Evolutionary conservation across 2,888 invertebrate species (phyloP).

Genomic region (Leucania comma): DNA sequence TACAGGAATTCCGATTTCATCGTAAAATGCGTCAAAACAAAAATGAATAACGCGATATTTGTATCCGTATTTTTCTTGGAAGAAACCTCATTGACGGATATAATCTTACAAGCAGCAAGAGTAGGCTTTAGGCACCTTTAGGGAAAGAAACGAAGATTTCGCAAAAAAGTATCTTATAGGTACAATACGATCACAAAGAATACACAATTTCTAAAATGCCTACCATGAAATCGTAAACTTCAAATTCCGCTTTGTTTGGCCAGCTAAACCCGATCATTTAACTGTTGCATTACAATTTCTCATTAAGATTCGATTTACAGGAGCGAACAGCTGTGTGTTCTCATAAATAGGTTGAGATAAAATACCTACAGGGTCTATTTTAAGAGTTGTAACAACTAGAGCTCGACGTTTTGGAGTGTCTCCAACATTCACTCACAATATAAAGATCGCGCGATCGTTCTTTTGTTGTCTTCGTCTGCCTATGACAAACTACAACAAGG

Average conservation of each 20-base stretch:
- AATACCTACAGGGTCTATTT: constrained; percentile 84
- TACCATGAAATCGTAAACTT: not conserved
- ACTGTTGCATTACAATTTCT: constrained; percentile 42
- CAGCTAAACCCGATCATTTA: constrained; percentile 34
- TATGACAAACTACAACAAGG: constrained; percentile 41
- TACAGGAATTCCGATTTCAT: constrained; percentile 22
- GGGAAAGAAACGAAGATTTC: not conserved
- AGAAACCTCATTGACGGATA: not conserved
- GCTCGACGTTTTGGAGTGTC: constrained; percentile 84
- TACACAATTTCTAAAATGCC: not conserved
- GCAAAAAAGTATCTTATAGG: not conserved
- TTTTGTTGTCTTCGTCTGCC: constrained; percentile 70
- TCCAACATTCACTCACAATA: constrained; percentile 81
- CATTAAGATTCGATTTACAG: constrained; percentile 67
- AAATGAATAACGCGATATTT: not conserved
- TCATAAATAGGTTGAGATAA: constrained; percentile 81
- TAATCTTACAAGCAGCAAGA: not conserved
- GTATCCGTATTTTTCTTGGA: constrained; percentile 2
- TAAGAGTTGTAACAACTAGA: constrained; percentile 81
- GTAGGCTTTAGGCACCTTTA: not conserved
- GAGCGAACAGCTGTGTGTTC: constrained; percentile 75
- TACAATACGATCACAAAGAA: not conserved
- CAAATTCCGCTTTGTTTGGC: constrained; percentile 6
- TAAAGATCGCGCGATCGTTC: constrained; percentile 68
- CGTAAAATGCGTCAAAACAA: constrained; percentile 33